phyloP scores from a whole-genome alignment of 2,888 invertebrate genomes.

The Dryobota labecula region DNA sequence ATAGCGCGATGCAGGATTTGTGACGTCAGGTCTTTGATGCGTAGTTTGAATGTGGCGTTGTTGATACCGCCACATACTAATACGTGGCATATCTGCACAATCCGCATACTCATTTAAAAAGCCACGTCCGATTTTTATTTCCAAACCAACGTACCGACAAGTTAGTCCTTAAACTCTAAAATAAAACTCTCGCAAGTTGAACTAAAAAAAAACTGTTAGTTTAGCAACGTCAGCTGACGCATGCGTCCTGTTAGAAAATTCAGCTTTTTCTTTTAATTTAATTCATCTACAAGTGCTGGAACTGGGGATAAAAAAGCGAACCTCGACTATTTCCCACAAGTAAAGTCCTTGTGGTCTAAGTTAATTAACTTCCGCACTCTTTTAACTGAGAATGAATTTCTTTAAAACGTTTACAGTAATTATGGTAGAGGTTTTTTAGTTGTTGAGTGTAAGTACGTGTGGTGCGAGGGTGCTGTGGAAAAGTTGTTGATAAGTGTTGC shows the following conservation, averaged over 20 bases:
- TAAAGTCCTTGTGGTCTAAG: constrained; percentile 61
- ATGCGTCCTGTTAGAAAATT: constrained; percentile 57
- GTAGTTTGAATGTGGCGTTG: no score
- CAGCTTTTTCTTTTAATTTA: constrained; percentile 71
- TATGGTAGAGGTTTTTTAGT: constrained; percentile 58
- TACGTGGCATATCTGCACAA: not conserved
- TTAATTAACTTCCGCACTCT: constrained; percentile 71
- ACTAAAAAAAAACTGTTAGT: constrained; percentile 26
- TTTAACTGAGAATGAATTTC: constrained; percentile 63
- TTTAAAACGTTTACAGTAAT: constrained; percentile 64
- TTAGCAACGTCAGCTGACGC: constrained; percentile 57
- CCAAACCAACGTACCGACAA: constrained; percentile 1
- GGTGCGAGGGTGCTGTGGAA: not conserved
- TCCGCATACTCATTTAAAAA: not conserved
- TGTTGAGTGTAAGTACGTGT: constrained; percentile 25
- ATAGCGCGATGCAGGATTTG: no score
- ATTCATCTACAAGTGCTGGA: constrained; percentile 71
- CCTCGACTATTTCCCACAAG: constrained; percentile 56
- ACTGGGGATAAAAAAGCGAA: constrained; percentile 63
- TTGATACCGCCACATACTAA: no score
- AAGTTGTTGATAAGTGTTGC: not conserved
- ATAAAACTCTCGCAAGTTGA: constrained; percentile 17
- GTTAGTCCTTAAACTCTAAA: constrained; percentile 34
- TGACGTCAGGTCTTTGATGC: no score
- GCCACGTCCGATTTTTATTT: not conserved